A percentile compares a stretch with the other conserved stretches of the same genome.
Conservation (phyloP, 2,113 vertebrate species). For the Otis tarda region DNA sequence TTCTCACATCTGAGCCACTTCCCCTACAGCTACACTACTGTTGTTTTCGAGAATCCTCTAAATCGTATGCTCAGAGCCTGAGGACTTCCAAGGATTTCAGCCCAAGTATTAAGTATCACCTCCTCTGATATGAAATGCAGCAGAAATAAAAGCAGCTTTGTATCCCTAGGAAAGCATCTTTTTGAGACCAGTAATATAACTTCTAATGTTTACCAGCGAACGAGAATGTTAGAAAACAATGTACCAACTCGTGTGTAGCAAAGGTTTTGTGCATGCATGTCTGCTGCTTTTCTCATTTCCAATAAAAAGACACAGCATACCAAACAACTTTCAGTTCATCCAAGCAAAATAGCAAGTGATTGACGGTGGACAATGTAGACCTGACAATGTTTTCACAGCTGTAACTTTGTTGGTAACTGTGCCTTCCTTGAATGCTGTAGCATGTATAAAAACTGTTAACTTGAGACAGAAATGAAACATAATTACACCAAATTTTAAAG, state of each 20-base stretch:
- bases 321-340: background rate
- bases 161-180: background rate
- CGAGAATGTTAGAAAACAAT: background rate
- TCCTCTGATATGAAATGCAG: background rate
- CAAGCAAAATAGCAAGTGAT: background rate
- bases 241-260: background rate
- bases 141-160: background rate
- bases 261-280: background rate
- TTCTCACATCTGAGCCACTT: rapidly evolving
- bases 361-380: background rate
- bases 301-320: background rate
- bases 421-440: background rate
- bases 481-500: background rate
- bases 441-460: background rate
- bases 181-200: background rate
- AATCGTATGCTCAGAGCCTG: background rate
- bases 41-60: background rate
- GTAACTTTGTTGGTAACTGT: background rate
- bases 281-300: background rate
- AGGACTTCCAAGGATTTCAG: background rate
- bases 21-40: background rate
- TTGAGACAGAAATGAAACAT: background rate
- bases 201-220: background rate
- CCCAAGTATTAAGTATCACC: background rate
- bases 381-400: background rate